Base-by-base conservation (phyloP, 2,888 invertebrate genomes). In the Acleris holmiana region DNA sequence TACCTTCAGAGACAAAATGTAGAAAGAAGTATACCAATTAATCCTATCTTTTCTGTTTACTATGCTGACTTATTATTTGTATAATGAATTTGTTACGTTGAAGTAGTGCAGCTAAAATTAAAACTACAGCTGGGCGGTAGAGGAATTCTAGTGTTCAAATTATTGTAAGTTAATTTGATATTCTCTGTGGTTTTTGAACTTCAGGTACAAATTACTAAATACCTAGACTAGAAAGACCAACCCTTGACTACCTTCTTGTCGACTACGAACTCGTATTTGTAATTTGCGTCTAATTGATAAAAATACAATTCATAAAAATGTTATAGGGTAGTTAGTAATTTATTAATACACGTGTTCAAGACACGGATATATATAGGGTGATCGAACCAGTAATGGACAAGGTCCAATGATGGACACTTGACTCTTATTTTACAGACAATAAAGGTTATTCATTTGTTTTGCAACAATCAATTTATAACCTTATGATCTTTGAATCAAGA, bases 91-190 rank as follows among this genome's bases (percentile, higher is more conserved):
- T 23, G 17, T 58, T 58, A 29, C 53, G 58, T 29, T n/a, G 23
- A 48, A 47, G 25, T 47, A 21, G 25, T 17, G 15, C 29, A 17
- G 7, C 35, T 53, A 17, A 53, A 64, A 54, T 64, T 29, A 59
- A 59, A 59, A 58, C 54, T 48, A 25, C 19, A 19, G 41, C 40
- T 48, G 10, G 47, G 53, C 10, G 41, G 48, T 18, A 40, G 41
- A 40, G 47, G 7, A 48, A 59, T 41, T 59, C 17, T 46, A 54
- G 41, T 44, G 41, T 64, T 65, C 49, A 15, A 59, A 49, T 60
- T 49, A 49, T 58, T 47, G 25, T 53, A 29, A 48, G 29, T 60
- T 60, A 15, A 59, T 59, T 60, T 65, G 44, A 55, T 49, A 65
- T 54, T 25, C 48, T 17, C 35, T 55, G 44, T 60, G 40, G 47